phyloP scores from a whole-genome alignment of 2,113 vertebrate species.

The Cephalopholis sonnerati region DNA sequence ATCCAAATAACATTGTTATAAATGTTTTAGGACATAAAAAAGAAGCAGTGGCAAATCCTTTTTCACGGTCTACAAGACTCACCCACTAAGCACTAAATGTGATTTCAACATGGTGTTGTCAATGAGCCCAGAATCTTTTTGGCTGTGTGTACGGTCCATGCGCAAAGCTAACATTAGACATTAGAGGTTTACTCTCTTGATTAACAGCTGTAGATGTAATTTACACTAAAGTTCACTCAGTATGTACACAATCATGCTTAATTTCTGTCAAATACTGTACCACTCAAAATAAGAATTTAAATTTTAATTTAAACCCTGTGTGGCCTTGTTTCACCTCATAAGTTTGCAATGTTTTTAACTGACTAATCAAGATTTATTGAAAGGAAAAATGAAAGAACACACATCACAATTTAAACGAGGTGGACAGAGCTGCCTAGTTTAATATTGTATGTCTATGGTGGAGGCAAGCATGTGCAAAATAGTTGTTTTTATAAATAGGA shows the following conservation, averaged over 20 bases:
- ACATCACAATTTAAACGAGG: not conserved
- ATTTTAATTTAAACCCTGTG: not conserved
- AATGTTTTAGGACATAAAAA: not conserved
- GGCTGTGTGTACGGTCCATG: not conserved
- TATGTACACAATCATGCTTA: not conserved
- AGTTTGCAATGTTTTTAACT: not conserved
- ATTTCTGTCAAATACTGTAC: not conserved
- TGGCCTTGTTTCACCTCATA: not conserved
- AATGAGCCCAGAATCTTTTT: conserved; percentile 31
- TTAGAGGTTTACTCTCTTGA: not conserved
- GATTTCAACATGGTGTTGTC: conserved; percentile 48
- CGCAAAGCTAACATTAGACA: conserved; percentile 7
- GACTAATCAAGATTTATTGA: not conserved
- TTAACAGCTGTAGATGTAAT: not conserved
- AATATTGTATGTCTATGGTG: not conserved
- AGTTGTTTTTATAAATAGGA: not conserved
- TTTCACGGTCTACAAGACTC: conserved; percentile 11
- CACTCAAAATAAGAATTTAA: not conserved
- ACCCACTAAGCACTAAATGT: conserved; percentile 25
- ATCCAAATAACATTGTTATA: not conserved
- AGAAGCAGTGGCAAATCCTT: conserved; percentile 8
- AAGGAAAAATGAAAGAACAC: not conserved
- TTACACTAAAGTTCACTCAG: not conserved
- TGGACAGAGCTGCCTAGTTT: too few relatives aligned
- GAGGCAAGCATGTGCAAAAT: not conserved